These are phyloP conservation scores for Pseudocheirus occidentalis DNA, from an alignment of 2,797 vertebrate species.

Conservation along the genomic window DNA sequence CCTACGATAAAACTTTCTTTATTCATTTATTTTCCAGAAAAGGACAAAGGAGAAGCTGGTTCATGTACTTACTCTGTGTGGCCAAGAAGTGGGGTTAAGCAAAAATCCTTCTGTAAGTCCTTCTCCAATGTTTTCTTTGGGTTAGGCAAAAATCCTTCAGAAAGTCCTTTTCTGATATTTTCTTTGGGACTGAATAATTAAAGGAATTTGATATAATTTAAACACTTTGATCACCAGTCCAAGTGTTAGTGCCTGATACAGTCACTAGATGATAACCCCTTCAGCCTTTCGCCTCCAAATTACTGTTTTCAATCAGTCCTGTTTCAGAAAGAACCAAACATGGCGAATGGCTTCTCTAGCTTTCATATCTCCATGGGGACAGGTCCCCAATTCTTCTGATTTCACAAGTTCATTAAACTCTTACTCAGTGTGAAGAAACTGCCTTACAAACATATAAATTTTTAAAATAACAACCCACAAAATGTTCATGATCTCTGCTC, in stretches of 20 bases:
- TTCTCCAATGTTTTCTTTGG: background rate
- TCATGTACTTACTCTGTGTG: conserved; percentile 96
- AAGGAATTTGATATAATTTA: background rate
- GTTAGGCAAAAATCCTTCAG: conserved; percentile 98
- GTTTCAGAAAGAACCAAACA: conserved; percentile 35
- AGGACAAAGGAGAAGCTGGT: conserved; percentile 98
- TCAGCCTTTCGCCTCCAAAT: background rate
- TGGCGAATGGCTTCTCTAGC: background rate
- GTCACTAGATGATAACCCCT: background rate
- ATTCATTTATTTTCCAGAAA: conserved; percentile 88
- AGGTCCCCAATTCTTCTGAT: conserved; percentile 22
- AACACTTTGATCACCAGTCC: background rate
- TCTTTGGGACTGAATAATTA: background rate
- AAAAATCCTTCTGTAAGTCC: conserved; percentile 97
- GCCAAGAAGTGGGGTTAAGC: conserved; percentile 97
- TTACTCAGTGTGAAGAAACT: background rate
- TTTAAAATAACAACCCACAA: background rate
- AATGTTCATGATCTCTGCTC: background rate
- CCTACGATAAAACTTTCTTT: background rate
- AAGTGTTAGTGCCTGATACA: background rate
- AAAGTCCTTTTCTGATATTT: conserved; percentile 82
- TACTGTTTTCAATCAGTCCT: conserved; percentile 21
- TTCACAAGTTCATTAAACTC: conserved; percentile 11
- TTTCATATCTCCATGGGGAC: background rate
- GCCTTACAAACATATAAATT: background rate